Evolutionary conservation across 2,888 invertebrate species (phyloP), one percentile per base, ranked within the genome.

Genomic region (Brachycybe producta): DNA sequence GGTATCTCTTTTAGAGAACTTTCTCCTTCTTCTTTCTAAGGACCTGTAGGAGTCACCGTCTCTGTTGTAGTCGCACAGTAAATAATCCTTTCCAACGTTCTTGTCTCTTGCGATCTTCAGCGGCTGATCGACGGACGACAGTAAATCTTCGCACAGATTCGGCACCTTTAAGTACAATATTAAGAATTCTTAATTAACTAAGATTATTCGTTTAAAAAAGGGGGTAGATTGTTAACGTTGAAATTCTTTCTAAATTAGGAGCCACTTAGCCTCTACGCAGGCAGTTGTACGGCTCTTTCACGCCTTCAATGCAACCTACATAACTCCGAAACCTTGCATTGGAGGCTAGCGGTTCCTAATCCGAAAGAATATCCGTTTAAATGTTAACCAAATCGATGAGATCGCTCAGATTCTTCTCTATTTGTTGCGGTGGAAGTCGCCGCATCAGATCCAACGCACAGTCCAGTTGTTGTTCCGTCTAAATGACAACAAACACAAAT

Each of bases 391-490:
- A 74, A 70, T 95, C 95, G 64, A 98, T 95, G 64, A 98, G 76
- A 75, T 98, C 95, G 66, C 87, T 87, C 57, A 99, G 74, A 71
- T 97, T 98, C 70, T 94, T 94, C 69, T 97, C 97, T 61, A 97
- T 95, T 72, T 97, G 91, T 72, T 99, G 98, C 59, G 98, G 98
- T 60, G 98, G 98, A 67, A 99, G 72, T 62, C 98, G 80, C 65
- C 98, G 77, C 98, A 99, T 98, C 66, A 98, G 76, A 74, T 98
- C 98, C 61, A 99, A 73, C 45, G 97, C 97, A 74, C 94, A 94
- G 73, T 98, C 98, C 79, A 99, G 84, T 73, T 95, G 91, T 70
- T 88, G 83, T 67, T 91, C 91, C 67, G 84, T 85, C 90, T 90
- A 67, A 53, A 71, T 72, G 48, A 56, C 55, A 58, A 56, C 54